These are phyloP conservation scores for Cathartes aura DNA, from an alignment of 2,113 vertebrate genomes.

Conservation along the genomic window DNA sequence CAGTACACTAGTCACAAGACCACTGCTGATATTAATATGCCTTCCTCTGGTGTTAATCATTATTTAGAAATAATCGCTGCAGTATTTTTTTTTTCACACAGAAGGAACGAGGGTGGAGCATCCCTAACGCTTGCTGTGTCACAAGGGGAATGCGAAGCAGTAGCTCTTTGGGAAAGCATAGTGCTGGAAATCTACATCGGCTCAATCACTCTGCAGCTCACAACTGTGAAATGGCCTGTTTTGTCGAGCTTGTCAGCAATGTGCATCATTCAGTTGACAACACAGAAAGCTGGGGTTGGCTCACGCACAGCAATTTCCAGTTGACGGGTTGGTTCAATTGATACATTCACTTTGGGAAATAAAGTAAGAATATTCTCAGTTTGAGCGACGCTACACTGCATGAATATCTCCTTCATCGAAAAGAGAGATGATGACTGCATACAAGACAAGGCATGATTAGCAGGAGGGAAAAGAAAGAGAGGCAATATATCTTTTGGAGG, in stretches of 20 bases:
- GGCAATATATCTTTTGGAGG: background rate
- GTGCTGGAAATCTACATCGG: background rate
- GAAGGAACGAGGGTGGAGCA: background rate
- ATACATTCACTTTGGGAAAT: background rate
- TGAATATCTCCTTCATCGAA: background rate
- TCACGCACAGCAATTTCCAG: background rate
- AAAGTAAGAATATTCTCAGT: background rate
- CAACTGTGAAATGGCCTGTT: background rate
- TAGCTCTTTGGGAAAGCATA: background rate
- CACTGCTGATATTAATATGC: background rate
- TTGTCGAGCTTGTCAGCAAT: background rate
- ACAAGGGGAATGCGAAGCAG: background rate
- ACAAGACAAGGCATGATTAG: background rate
- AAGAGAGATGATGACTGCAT: background rate
- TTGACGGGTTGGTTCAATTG: background rate
- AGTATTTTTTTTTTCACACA: background rate
- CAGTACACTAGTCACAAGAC: background rate
- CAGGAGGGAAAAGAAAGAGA: background rate
- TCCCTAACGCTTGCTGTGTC: background rate
- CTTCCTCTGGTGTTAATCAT: background rate
- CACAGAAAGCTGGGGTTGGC: background rate
- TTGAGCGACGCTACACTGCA: background rate
- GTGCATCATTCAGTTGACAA: background rate
- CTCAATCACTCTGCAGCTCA: background rate
- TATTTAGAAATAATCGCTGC: background rate